phyloP scores from a whole-genome alignment of 2,113 vertebrate genomes.

The Crotalus helleri region DNA sequence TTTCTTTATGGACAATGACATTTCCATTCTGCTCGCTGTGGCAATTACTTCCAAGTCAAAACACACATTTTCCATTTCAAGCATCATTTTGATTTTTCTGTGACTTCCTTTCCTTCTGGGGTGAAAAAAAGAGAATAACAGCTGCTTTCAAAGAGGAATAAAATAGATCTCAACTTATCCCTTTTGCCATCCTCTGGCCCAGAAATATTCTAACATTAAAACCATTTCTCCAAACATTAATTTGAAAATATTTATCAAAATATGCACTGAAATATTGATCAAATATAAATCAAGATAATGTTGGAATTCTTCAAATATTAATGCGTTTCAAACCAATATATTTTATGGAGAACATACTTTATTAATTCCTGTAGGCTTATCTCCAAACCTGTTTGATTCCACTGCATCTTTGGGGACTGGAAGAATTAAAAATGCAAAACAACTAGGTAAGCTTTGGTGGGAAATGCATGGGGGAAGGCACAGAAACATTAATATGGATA shows the following conservation, averaged over 20 bases:
- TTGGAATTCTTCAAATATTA: not conserved
- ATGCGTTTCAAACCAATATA: not conserved
- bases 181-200: not conserved
- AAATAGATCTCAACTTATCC: not conserved
- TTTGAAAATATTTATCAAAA: not conserved
- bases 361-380: not conserved
- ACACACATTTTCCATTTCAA: not conserved
- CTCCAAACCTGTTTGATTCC: not conserved
- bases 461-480: not conserved
- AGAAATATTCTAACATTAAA: not conserved
- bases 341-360: not conserved
- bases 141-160: not conserved
- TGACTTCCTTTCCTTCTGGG: not conserved
- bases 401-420: not conserved
- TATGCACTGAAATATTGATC: not conserved
- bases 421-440: not conserved
- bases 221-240: not conserved
- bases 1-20: not conserved
- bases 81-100: not conserved
- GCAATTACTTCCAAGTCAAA: conserved; percentile 7
- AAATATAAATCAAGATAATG: not conserved
- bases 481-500: not conserved
- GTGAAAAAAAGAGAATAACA: not conserved
- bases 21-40: not conserved
- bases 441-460: not conserved